These are phyloP conservation scores for Sarcophaga variegata DNA, from an alignment of 2,888 invertebrate genomes.

Conservation along the genomic window DNA sequence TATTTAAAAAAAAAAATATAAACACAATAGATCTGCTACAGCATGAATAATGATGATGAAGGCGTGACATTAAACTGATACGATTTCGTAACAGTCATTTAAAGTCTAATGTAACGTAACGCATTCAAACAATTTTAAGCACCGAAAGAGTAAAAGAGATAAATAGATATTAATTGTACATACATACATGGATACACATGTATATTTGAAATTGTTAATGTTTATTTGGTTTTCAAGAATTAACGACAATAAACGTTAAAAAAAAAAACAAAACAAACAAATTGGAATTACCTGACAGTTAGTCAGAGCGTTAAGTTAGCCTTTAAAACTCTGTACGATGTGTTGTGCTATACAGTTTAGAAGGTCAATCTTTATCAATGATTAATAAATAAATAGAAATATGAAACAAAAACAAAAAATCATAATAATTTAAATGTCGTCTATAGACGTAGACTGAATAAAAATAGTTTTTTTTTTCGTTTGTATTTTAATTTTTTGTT, in stretches of 20 bases:
- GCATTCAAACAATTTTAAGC: neutral
- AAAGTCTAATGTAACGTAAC: neutral
- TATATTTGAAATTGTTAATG: too few species aligned
- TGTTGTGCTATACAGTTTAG: slow-evolving; percentile 32
- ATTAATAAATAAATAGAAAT: slow-evolving; percentile 33
- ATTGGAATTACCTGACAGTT: slow-evolving; percentile 56
- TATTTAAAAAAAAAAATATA: neutral
- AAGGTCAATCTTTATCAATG: slow-evolving; percentile 58
- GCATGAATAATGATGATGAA: slow-evolving; percentile 55
- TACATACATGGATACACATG: neutral
- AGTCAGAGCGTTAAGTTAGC: neutral
- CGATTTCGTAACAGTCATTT: slow-evolving; percentile 55
- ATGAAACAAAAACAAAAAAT: neutral
- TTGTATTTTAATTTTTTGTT: neutral
- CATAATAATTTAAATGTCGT: slow-evolving; percentile 13
- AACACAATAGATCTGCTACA: slow-evolving; percentile 16
- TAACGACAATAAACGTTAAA: neutral
- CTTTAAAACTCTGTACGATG: neutral
- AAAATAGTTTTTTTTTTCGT: slow-evolving; percentile 9
- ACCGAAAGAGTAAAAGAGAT: neutral
- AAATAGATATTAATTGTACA: slow-evolving; percentile 23
- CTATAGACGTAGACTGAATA: slow-evolving; percentile 17
- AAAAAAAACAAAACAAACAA: neutral
- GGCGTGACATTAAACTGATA: slow-evolving; percentile 66
- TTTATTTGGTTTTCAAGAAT: too few species aligned